Percentiles rank a stretch among this genome's conserved stretches.
Evolutionary conservation across 2,797 vertebrate genomes (phyloP).

Genomic region (Sternotherus odoratus): DNA sequence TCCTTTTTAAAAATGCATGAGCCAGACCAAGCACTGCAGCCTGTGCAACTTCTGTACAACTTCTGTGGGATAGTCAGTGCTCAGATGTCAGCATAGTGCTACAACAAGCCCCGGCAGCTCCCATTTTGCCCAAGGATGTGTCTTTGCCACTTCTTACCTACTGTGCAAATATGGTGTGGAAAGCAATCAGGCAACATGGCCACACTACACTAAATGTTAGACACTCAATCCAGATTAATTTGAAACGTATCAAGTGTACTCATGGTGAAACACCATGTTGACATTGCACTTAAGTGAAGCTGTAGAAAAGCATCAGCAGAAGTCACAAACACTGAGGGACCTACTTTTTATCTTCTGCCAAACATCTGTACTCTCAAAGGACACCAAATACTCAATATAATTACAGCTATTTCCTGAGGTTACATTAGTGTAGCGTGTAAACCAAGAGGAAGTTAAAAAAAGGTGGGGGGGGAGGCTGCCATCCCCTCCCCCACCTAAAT

Average conservation of each 20-base stretch:
- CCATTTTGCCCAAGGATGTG: background rate
- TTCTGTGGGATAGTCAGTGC: fast-evolving
- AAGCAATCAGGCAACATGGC: background rate
- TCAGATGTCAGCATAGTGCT: fast-evolving
- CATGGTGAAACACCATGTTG: background rate
- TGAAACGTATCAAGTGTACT: background rate
- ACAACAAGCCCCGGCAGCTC: fast-evolving
- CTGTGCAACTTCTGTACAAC: fast-evolving
- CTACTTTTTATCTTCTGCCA: conserved; percentile 47
- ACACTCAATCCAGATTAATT: background rate
- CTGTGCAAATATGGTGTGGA: background rate
- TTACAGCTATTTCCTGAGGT: background rate
- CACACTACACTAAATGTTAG: background rate
- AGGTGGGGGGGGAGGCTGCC: background rate
- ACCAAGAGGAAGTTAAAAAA: conserved; percentile 1
- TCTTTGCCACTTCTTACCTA: background rate
- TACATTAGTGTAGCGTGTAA: background rate
- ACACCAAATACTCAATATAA: background rate
- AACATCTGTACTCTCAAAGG: conserved; percentile 61
- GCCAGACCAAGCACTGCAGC: background rate
- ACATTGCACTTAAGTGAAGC: background rate
- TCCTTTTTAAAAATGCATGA: background rate
- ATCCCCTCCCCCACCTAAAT: background rate
- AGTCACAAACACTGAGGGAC: background rate
- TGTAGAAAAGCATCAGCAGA: conserved; percentile 1